Conservation (phyloP, 2,113 vertebrate species). For the Cryptomyrus ogoouensis region DNA sequence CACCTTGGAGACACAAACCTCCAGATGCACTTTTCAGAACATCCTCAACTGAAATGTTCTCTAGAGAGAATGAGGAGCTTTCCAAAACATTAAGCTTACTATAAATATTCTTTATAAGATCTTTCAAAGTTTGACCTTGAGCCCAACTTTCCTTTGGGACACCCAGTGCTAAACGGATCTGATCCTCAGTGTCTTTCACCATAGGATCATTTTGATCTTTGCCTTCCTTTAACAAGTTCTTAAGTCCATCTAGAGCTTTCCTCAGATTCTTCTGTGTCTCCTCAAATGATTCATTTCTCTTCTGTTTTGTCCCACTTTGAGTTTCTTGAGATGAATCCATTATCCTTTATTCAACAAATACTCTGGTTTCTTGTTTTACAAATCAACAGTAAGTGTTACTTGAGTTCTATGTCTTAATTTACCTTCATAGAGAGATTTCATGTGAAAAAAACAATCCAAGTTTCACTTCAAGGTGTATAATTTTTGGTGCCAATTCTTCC, state of each 20-base stretch:
- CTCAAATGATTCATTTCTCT: neutral
- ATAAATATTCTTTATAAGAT: slow-evolving; percentile 1
- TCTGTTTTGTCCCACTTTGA: neutral
- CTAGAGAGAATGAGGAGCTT: neutral
- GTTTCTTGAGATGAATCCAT: neutral
- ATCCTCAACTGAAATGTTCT: slow-evolving; percentile 31
- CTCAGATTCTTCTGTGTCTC: neutral
- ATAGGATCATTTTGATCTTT: neutral
- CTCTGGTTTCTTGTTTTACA: neutral
- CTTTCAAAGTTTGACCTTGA: neutral
- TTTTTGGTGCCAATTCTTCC: neutral
- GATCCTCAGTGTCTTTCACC: slow-evolving; percentile 10
- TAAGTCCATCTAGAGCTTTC: neutral
- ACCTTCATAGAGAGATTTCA: neutral
- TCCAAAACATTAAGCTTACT: neutral
- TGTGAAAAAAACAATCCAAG: neutral
- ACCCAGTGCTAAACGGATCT: neutral
- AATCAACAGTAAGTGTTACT: neutral
- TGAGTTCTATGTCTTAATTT: neutral
- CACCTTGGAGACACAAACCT: slow-evolving; percentile 54
- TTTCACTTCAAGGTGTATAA: neutral
- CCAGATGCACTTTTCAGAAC: slow-evolving; percentile 48
- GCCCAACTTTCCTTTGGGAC: slow-evolving; percentile 13
- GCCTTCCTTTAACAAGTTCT: slow-evolving; percentile 5
- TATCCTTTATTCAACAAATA: neutral